These are phyloP conservation scores for Polia nebulosa DNA, from an alignment of 2,888 invertebrate species.

Conservation along the genomic window DNA sequence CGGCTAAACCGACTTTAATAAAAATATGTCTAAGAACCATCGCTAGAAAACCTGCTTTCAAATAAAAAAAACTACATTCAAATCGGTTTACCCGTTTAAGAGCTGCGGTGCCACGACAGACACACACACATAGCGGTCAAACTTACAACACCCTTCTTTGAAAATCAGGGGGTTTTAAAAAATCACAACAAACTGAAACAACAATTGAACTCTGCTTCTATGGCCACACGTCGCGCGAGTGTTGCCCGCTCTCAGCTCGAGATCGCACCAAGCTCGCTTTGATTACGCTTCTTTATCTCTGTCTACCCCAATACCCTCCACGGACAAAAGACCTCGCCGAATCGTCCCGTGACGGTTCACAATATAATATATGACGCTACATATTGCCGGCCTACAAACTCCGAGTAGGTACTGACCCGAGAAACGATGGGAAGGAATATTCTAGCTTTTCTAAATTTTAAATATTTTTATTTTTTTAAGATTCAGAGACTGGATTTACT, in stretches of 20 bases:
- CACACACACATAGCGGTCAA: too few species aligned
- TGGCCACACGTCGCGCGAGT: conserved; percentile 26
- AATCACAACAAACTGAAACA: too few species aligned
- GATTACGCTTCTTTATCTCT: conserved; percentile 68
- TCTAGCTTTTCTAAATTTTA: background rate
- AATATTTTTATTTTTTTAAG: background rate
- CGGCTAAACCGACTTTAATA: too few species aligned
- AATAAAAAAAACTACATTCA: too few species aligned
- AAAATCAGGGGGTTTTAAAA: too few species aligned
- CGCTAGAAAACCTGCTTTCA: too few species aligned
- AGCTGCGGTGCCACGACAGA: too few species aligned
- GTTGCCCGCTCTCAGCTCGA: conserved; percentile 51
- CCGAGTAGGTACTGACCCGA: background rate
- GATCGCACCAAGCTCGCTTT: conserved; percentile 60
- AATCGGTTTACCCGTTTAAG: too few species aligned
- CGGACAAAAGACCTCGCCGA: conserved; percentile 46
- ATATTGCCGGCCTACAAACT: conserved; percentile 4
- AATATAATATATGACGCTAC: conserved; percentile 39
- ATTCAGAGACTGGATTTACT: too few species aligned
- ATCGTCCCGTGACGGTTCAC: conserved; percentile 37
- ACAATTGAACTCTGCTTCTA: background rate
- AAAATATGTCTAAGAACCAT: too few species aligned
- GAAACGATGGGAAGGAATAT: background rate
- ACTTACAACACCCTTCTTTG: too few species aligned
- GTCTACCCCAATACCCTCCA: conserved; percentile 45